phyloP scores from a whole-genome alignment of 2,113 vertebrate genomes.

The Tringa solitaria region DNA sequence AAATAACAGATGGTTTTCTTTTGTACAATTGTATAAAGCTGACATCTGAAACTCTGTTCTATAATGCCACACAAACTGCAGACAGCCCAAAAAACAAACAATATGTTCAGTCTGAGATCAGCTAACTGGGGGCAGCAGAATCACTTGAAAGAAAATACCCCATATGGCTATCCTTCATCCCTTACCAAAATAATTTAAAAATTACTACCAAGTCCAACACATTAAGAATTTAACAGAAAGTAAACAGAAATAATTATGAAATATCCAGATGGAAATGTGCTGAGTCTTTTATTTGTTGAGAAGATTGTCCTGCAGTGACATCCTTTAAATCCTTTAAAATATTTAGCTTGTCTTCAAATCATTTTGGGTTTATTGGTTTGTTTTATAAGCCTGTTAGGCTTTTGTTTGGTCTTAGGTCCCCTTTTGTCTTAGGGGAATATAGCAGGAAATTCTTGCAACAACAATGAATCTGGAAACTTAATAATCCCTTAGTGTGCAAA shows the following conservation, averaged over 20 bases:
- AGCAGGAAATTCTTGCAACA: background rate
- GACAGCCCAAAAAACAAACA: background rate
- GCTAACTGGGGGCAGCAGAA: background rate
- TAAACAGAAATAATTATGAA: background rate
- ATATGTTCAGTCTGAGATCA: background rate
- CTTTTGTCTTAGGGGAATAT: background rate
- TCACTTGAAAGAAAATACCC: background rate
- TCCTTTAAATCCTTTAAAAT: constrained; percentile 2
- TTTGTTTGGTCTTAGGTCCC: background rate
- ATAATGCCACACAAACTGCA: background rate
- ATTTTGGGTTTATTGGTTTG: background rate
- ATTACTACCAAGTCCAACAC: background rate
- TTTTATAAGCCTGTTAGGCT: background rate
- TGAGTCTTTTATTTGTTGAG: background rate
- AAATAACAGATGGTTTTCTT: constrained; percentile 17
- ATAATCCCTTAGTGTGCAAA: background rate
- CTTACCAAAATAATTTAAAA: background rate
- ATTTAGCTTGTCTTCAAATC: constrained; percentile 10
- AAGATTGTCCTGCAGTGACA: constrained; percentile 7
- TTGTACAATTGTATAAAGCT: background rate
- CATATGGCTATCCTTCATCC: background rate
- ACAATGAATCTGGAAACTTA: background rate
- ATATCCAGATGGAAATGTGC: background rate
- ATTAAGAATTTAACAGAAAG: background rate
- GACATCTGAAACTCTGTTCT: background rate